Conservation (phyloP, 2,888 invertebrate species). For the Orgyia antiqua region DNA sequence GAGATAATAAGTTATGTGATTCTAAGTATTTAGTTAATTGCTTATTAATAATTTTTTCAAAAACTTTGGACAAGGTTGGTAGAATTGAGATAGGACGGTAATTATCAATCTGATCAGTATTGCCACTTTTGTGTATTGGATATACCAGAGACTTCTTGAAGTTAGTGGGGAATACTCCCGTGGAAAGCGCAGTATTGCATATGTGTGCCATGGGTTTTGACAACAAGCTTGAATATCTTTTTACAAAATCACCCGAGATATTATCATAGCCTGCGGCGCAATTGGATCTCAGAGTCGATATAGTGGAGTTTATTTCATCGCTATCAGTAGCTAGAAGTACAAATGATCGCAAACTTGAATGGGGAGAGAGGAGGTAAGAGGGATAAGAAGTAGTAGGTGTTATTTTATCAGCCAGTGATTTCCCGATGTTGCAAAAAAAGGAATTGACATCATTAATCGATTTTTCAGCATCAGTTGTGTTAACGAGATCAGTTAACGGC, state of each 20-base stretch:
- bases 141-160: neutral
- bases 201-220: too few relatives aligned
- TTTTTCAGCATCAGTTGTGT: neutral
- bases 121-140: neutral
- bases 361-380: too few relatives aligned
- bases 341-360: neutral
- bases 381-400: too few relatives aligned
- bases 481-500: neutral
- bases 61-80: neutral
- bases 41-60: neutral
- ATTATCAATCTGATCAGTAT: neutral
- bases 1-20: conserved; percentile 2
- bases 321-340: neutral
- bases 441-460: neutral
- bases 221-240: neutral
- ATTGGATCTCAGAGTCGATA: neutral
- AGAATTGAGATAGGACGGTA: neutral
- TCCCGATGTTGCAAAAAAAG: neutral
- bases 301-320: neutral
- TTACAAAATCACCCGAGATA: neutral
- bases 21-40: neutral
- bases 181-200: too few relatives aligned
- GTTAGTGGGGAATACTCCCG: neutral
- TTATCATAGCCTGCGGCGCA: neutral
- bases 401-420: too few relatives aligned